Evolutionary conservation across 2,888 invertebrate genomes (phyloP).

Genomic region (Drosophila mimica): DNA sequence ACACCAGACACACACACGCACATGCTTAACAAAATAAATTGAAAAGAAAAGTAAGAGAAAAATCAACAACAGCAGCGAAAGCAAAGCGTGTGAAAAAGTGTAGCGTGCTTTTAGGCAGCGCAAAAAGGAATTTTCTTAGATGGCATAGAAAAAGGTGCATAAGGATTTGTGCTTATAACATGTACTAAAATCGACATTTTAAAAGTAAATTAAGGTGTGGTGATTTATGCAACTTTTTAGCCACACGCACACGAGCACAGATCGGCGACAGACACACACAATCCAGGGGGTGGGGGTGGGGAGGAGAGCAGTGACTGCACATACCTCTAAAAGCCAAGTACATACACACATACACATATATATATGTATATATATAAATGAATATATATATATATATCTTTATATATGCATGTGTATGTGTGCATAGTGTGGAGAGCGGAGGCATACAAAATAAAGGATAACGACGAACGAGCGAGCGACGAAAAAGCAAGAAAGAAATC

Average conservation of each 20-base stretch:
- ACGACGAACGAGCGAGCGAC: conserved; percentile 58
- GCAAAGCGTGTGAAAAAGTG: conserved; percentile 45
- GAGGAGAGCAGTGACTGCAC: conserved; percentile 52
- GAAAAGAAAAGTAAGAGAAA: conserved; percentile 32
- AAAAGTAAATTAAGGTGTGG: conserved; percentile 83
- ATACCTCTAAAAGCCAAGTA: conserved; percentile 56
- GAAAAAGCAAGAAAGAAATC: conserved; percentile 75
- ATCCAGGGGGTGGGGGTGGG: conserved; percentile 2
- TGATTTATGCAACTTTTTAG: conserved; percentile 83
- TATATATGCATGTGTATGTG: neutral
- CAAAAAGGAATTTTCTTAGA: conserved; percentile 9
- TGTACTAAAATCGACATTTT: conserved; percentile 50
- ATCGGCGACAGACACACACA: conserved; percentile 54
- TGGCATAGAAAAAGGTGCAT: neutral
- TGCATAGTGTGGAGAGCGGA: conserved; percentile 27
- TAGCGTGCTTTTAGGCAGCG: conserved; percentile 62
- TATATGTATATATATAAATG: neutral
- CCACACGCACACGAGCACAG: conserved; percentile 54
- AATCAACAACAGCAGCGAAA: conserved; percentile 26
- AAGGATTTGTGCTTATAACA: conserved; percentile 10
- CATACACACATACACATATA: conserved; percentile 10
- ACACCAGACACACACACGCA: conserved; percentile 20
- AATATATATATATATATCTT: neutral
- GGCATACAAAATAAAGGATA: conserved; percentile 74
- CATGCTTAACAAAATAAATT: conserved; percentile 31